Conservation (phyloP, 2,113 vertebrate genomes). For the Cheilinus undulatus region DNA sequence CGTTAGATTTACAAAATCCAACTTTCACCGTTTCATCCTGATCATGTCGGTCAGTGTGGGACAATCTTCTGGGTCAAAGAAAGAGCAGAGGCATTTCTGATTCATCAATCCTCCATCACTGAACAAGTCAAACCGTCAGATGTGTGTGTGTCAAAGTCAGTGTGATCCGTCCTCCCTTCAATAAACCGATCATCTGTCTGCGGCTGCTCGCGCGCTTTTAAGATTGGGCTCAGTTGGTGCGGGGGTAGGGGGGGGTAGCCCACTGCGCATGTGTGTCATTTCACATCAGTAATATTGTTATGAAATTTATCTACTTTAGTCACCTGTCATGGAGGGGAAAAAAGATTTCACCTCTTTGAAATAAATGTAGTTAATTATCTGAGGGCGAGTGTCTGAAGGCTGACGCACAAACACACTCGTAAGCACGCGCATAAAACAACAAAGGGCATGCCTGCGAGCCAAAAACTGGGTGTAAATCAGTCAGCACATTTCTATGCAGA, state of each 20-base stretch:
- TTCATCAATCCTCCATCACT: not conserved
- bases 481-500: slow-evolving; percentile 16
- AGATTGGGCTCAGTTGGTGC: slow-evolving; percentile 63
- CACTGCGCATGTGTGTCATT: slow-evolving; percentile 61
- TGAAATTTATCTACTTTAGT: not conserved
- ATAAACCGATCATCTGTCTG: slow-evolving; percentile 52
- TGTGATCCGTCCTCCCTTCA: slow-evolving; percentile 1
- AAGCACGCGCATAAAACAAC: not conserved
- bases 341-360: slow-evolving; percentile 6
- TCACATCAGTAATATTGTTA: slow-evolving; percentile 14
- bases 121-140: not conserved
- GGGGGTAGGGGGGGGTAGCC: slow-evolving; percentile 8
- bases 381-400: not conserved
- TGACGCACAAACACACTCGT: not conserved
- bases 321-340: not conserved
- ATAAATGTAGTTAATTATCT: slow-evolving; percentile 15
- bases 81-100: slow-evolving; percentile 3
- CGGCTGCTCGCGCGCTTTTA: slow-evolving; percentile 43
- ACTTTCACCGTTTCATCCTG: slow-evolving; percentile 64
- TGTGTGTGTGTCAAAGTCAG: not conserved
- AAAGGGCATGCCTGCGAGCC: slow-evolving; percentile 16
- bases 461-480: slow-evolving; percentile 29
- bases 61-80: slow-evolving; percentile 23
- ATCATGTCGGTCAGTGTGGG: slow-evolving; percentile 34
- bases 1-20: slow-evolving; percentile 39